Conservation (phyloP, 1,140 invertebrate genomes). For the Scaptomyza graminum region DNA sequence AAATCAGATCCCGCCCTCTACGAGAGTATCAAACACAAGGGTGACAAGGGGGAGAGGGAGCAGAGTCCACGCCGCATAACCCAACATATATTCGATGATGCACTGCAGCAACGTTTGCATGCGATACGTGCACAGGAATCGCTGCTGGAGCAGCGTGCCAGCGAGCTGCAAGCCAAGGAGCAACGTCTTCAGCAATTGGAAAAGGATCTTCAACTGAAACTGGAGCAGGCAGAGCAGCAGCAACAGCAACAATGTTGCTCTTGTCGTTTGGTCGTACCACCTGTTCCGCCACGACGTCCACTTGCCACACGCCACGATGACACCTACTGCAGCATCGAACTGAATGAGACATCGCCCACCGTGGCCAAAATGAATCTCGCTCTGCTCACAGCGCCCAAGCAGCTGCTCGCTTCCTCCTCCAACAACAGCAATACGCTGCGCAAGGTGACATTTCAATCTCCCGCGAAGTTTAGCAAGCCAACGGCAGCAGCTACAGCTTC, state of each 20-base stretch:
- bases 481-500: slow-evolving; percentile 7
- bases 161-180: slow-evolving; percentile 64
- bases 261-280: slow-evolving; percentile 31
- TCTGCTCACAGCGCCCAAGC: slow-evolving; percentile 63
- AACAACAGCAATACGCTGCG: slow-evolving; percentile 48
- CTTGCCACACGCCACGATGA: slow-evolving; percentile 53
- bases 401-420: slow-evolving; percentile 29
- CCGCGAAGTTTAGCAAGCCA: slow-evolving; percentile 61
- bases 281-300: slow-evolving; percentile 51
- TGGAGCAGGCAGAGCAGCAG: slow-evolving; percentile 33
- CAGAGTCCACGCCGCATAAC: slow-evolving; percentile 53
- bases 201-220: slow-evolving; percentile 48
- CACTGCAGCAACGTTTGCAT: slow-evolving; percentile 66
- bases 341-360: slow-evolving; percentile 76
- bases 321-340: slow-evolving; percentile 80
- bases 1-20: slow-evolving; percentile 75
- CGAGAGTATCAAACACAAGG: slow-evolving; percentile 56
- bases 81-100: slow-evolving; percentile 67
- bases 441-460: slow-evolving; percentile 77
- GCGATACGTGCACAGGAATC: slow-evolving; percentile 72
- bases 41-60: slow-evolving; percentile 10
- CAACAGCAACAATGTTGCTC: not conserved
- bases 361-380: slow-evolving; percentile 79
- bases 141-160: slow-evolving; percentile 82
- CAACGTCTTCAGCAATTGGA: slow-evolving; percentile 60